A percentile compares a stretch with the other conserved stretches of the same genome.
phyloP scores from a whole-genome alignment of 2,797 vertebrate species.

The Sebastes melanostomus region DNA sequence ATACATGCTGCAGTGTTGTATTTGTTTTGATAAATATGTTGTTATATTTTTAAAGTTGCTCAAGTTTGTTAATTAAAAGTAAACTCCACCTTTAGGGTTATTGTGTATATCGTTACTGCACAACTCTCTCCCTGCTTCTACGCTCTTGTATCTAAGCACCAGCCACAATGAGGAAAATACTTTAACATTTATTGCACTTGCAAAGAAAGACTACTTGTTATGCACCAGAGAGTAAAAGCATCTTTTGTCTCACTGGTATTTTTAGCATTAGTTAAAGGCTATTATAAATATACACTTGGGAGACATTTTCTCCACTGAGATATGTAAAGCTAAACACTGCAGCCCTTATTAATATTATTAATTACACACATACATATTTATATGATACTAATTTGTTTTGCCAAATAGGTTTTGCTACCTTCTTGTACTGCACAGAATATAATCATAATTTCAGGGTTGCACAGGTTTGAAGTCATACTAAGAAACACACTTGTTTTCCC shows the following conservation, averaged over 20 bases:
- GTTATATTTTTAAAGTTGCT: neutral
- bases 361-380: neutral
- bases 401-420: neutral
- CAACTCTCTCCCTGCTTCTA: neutral
- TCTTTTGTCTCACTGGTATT: neutral
- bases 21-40: no score
- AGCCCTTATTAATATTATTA: neutral
- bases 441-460: neutral
- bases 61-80: neutral
- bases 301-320: neutral
- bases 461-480: neutral
- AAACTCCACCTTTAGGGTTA: neutral
- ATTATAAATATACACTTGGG: neutral
- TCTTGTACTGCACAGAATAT: neutral
- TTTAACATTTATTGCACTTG: neutral
- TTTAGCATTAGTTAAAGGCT: neutral
- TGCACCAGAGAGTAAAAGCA: neutral
- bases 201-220: neutral
- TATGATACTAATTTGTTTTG: neutral
- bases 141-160: neutral
- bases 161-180: neutral
- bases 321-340: neutral
- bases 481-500: neutral
- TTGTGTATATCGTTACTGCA: neutral
- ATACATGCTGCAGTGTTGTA: neutral